phyloP scores from a whole-genome alignment of 2,888 invertebrate species.

The Latrodectus elegans region DNA sequence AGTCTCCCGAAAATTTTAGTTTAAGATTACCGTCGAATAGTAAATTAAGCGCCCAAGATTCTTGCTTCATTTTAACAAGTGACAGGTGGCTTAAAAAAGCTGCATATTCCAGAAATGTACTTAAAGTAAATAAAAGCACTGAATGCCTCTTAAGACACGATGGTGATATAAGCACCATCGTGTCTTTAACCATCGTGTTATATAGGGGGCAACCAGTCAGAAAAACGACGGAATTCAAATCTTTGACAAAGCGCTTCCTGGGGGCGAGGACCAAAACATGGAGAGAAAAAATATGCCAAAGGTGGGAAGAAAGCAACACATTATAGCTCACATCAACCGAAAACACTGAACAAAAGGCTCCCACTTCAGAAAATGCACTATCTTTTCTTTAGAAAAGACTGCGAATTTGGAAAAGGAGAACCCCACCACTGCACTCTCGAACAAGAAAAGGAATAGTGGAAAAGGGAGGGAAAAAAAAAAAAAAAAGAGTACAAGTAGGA shows the following conservation, averaged over 20 bases:
- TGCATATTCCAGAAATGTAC: too few relatives aligned
- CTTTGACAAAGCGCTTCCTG: constrained; percentile 58
- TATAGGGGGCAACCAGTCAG: neutral
- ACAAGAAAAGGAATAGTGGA: neutral
- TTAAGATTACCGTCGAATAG: too few relatives aligned
- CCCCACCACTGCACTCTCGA: neutral
- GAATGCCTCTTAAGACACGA: too few relatives aligned
- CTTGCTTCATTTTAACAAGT: too few relatives aligned
- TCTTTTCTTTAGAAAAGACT: constrained; percentile 21
- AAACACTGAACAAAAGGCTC: constrained; percentile 50
- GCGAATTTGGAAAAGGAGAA: neutral
- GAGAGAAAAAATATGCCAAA: constrained; percentile 30
- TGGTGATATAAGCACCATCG: too few relatives aligned
- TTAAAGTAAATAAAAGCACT: too few relatives aligned
- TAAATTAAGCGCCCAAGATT: too few relatives aligned
- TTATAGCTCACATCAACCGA: constrained; percentile 52
- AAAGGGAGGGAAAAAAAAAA: neutral
- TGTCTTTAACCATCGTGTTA: too few relatives aligned
- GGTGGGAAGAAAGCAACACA: constrained; percentile 10
- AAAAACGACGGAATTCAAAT: constrained; percentile 39
- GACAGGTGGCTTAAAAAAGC: too few relatives aligned
- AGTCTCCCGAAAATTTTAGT: too few relatives aligned
- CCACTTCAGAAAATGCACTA: constrained; percentile 47
- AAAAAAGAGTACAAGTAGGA: neutral
- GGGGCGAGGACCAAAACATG: constrained; percentile 15